Conservation (phyloP, 2,113 vertebrate genomes). For the Loxodonta africana region DNA sequence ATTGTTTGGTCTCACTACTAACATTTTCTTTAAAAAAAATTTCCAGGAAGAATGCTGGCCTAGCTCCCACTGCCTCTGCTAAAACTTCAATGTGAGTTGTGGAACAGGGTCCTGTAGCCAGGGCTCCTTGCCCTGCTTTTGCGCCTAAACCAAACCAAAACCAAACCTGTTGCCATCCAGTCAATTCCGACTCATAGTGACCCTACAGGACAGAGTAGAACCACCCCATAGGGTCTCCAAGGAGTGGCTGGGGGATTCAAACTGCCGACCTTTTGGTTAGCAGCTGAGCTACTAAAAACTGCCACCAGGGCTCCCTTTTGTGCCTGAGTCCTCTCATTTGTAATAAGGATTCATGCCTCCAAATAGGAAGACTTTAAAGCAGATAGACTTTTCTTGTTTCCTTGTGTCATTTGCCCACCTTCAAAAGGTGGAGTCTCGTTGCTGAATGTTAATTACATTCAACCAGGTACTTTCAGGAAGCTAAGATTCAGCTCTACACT, state of each 20-base stretch:
- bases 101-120: not conserved
- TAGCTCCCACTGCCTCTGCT: not conserved
- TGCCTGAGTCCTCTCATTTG: not conserved
- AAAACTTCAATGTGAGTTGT: not conserved
- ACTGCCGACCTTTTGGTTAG: too few relatives aligned
- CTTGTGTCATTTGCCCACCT: not conserved
- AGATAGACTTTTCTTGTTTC: not conserved
- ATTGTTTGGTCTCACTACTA: not conserved
- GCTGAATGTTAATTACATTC: not conserved
- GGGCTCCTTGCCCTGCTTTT: not conserved
- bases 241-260: too few relatives aligned
- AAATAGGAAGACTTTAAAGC: not conserved
- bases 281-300: too few relatives aligned
- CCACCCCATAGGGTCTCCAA: too few relatives aligned
- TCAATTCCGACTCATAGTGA: too few relatives aligned
- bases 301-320: not conserved
- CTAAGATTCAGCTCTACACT: not conserved
- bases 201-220: too few relatives aligned
- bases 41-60: not conserved
- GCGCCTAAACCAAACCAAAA: too few relatives aligned
- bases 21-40: constrained; percentile 7
- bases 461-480: not conserved
- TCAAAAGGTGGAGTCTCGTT: not conserved
- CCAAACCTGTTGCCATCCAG: too few relatives aligned
- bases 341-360: not conserved